These are phyloP conservation scores for Poecilia picta DNA, from an alignment of 2,797 vertebrate species.

Conservation along the genomic window DNA sequence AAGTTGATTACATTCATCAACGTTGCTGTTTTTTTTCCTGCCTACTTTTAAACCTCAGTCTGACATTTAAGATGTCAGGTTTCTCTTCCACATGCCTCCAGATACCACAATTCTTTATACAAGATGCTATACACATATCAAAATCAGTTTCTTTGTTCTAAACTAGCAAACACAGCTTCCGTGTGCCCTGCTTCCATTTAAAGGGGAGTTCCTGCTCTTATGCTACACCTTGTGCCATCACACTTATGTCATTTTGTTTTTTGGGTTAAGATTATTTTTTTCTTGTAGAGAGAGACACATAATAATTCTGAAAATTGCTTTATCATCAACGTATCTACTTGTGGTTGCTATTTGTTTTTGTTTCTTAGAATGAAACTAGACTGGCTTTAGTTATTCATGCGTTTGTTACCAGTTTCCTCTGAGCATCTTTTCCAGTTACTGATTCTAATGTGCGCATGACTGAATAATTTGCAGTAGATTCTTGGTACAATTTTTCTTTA, in stretches of 20 bases:
- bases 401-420: not conserved
- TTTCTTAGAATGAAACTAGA: not conserved
- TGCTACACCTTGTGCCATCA: too few relatives aligned
- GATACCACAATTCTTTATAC: not conserved
- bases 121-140: not conserved
- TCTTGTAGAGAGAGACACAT: too few relatives aligned
- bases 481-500: not conserved
- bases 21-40: not conserved
- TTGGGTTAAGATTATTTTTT: too few relatives aligned
- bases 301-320: not conserved
- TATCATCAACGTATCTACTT: not conserved
- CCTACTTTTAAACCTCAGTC: not conserved
- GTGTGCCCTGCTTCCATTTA: not conserved
- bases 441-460: not conserved
- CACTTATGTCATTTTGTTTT: too few relatives aligned
- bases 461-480: not conserved
- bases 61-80: not conserved
- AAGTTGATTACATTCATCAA: not conserved
- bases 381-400: not conserved
- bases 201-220: not conserved
- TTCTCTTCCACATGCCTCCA: not conserved
- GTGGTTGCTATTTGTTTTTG: not conserved
- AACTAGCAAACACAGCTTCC: not conserved
- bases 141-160: not conserved
- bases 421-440: not conserved